These are phyloP conservation scores for Anguilla japonica DNA, from an alignment of 2,113 vertebrate genomes.

Conservation along the genomic window DNA sequence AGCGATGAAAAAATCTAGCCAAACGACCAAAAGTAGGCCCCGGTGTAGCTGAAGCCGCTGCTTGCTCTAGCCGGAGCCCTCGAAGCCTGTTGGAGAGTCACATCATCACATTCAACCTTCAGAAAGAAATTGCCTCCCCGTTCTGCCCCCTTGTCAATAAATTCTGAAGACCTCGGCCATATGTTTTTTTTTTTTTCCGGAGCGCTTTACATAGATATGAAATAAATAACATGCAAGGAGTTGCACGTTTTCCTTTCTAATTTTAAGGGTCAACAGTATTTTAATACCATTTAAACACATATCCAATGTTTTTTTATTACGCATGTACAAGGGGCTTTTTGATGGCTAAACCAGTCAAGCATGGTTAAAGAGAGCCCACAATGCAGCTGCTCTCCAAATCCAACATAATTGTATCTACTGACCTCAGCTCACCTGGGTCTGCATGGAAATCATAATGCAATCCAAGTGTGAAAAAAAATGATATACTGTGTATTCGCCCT, in stretches of 20 bases:
- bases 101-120: constrained; percentile 69
- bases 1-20: too few species aligned
- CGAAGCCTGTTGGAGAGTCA: constrained; percentile 60
- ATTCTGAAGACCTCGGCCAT: constrained; percentile 61
- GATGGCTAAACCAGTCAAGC: constrained; percentile 98
- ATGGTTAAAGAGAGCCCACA: constrained; percentile 94
- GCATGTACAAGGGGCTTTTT: constrained; percentile 89
- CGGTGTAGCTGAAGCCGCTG: constrained; percentile 44
- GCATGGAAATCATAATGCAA: constrained; percentile 96
- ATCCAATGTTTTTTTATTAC: constrained; percentile 91
- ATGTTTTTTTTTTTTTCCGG: constrained; percentile 43
- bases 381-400: constrained; percentile 93
- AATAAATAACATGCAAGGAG: constrained; percentile 86
- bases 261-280: constrained; percentile 89
- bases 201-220: constrained; percentile 70
- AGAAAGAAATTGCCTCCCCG: constrained; percentile 64
- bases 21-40: constrained; percentile 31
- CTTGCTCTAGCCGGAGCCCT: constrained; percentile 56
- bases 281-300: constrained; percentile 91
- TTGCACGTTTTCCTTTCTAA: constrained; percentile 84
- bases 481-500: constrained; percentile 96
- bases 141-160: constrained; percentile 63
- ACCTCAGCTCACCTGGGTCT: constrained; percentile 94
- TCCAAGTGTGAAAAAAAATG: constrained; percentile 96
- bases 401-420: constrained; percentile 96